Evolutionary conservation across 2,113 vertebrate species (phyloP), one percentile per base, ranked within the genome.

Genomic region (Plecturocebus donacophilus): DNA sequence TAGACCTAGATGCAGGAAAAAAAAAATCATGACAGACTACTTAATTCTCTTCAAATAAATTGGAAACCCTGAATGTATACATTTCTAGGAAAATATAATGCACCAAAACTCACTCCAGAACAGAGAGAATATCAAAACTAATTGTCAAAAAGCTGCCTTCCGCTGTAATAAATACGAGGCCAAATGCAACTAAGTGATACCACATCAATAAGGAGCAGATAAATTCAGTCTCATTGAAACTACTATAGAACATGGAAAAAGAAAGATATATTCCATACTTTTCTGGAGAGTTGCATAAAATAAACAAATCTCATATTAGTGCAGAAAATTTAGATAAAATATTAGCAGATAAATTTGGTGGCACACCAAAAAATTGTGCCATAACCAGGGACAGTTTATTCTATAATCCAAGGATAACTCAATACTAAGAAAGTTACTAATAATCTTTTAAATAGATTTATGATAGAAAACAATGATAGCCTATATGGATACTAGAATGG

Each of bases 301-400:
- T 73, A 54, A 61, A 23, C 66, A 66, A 87, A 54, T 75, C 23
- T 76, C 47, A 56, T 75, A 47, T 58, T 32, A 92, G 14, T 68
- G 38, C 45, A 88, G 32, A 88, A 88, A 87, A 73, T 21, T 66
- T 61, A 58, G 68, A 68, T 91, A 87, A 73, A 95, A 47, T 95
- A 66, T 88, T 83, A 70, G 47, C 47, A 88, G 56, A 49, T 42
- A 83, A 93, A 13, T 68, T 83, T 30, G 84, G 40, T 21, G 88
- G 17, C 52, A 77, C 3, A 71, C 70, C 3, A 92, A 83, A 70
- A 84, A 83, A 64, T 91, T 42, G 13, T 47, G 49, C 6, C 49
- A 83, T 13, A 79, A 52, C 21, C 30, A 87, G 94, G 4, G 88
- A 7, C 30, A 88, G 11, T 81, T 87, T 94, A 87, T 77, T 88